Conservation (phyloP, 2,888 invertebrate genomes). For the Trichogramma evanescens region DNA sequence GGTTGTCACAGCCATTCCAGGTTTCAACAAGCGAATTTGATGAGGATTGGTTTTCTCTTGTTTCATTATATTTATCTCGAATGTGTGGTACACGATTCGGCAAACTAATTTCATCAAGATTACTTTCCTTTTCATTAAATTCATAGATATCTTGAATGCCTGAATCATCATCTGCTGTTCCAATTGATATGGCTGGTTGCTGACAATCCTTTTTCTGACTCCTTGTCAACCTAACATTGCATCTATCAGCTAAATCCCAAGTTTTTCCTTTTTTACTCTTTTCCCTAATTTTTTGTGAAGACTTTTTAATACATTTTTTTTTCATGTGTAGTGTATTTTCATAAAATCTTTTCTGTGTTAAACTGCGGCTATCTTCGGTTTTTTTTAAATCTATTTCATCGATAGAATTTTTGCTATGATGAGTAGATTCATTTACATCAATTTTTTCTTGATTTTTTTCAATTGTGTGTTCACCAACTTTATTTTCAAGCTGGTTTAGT, state of each 20-base stretch:
- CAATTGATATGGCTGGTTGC: conserved; percentile 29
- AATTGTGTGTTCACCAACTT: background rate
- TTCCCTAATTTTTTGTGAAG: conserved; percentile 24
- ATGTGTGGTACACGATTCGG: conserved; percentile 21
- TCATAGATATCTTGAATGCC: conserved; percentile 52
- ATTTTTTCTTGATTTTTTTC: conserved; percentile 3
- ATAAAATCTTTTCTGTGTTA: conserved; percentile 35
- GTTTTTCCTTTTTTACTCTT: conserved; percentile 19
- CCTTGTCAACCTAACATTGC: conserved; percentile 37
- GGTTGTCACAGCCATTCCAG: conserved; percentile 13
- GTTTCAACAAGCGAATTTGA: conserved; percentile 6
- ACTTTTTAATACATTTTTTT: conserved; percentile 33
- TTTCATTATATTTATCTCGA: conserved; percentile 18
- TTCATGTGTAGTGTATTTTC: conserved; percentile 27
- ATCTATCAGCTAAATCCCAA: conserved; percentile 19
- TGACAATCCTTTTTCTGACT: conserved; percentile 35
- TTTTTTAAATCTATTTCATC: conserved; percentile 24
- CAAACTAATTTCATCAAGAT: conserved; percentile 20
- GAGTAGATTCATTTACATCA: conserved; percentile 9
- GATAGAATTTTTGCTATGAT: conserved; percentile 19
- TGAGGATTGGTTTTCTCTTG: conserved; percentile 6
- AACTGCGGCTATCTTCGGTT: conserved; percentile 35
- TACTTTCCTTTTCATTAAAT: conserved; percentile 49
- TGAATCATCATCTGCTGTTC: conserved; percentile 43
- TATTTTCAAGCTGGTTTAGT: conserved; percentile 1